phyloP scores from a whole-genome alignment of 2,113 vertebrate genomes.

The Ornithorhynchus anatinus region DNA sequence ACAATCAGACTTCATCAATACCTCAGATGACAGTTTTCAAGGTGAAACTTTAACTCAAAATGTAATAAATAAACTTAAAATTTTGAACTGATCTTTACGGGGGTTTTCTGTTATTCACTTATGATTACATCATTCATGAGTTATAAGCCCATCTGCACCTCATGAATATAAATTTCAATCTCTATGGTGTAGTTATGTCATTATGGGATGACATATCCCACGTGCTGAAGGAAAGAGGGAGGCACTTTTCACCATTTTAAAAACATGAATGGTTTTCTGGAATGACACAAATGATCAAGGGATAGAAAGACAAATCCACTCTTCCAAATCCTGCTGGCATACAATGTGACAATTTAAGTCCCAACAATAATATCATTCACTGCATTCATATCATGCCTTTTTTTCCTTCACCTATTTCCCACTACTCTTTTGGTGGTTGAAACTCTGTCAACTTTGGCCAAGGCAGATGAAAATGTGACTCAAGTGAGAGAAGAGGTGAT shows the following conservation, averaged over 20 bases:
- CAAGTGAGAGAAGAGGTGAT: neutral
- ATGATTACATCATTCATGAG: conserved; percentile 19
- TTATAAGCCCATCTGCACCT: conserved; percentile 50
- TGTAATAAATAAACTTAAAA: neutral
- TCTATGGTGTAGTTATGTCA: conserved; percentile 48
- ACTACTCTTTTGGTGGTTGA: neutral
- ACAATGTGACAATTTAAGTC: conserved; percentile 41
- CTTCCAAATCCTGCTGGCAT: conserved; percentile 19
- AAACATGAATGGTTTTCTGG: conserved; percentile 45
- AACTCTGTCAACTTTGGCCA: neutral
- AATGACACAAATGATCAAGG: conserved; percentile 26
- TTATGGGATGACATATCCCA: conserved; percentile 39
- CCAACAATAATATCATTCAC: conserved; percentile 34
- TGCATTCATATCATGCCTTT: conserved; percentile 24
- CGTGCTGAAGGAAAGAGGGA: conserved; percentile 6
- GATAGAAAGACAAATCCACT: conserved; percentile 23
- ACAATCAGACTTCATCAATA: neutral
- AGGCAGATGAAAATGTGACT: neutral
- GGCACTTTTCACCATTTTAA: conserved; percentile 18
- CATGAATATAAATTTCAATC: conserved; percentile 52
- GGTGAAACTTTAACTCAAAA: conserved; percentile 1
- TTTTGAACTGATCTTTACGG: conserved; percentile 3
- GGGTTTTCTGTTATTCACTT: conserved; percentile 33
- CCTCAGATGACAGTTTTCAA: neutral
- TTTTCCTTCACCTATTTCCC: conserved; percentile 17